Percentiles rank a stretch among this genome's conserved stretches.
Evolutionary conservation across 2,888 invertebrate genomes (phyloP).

Genomic region (Osmoderma eremita): DNA sequence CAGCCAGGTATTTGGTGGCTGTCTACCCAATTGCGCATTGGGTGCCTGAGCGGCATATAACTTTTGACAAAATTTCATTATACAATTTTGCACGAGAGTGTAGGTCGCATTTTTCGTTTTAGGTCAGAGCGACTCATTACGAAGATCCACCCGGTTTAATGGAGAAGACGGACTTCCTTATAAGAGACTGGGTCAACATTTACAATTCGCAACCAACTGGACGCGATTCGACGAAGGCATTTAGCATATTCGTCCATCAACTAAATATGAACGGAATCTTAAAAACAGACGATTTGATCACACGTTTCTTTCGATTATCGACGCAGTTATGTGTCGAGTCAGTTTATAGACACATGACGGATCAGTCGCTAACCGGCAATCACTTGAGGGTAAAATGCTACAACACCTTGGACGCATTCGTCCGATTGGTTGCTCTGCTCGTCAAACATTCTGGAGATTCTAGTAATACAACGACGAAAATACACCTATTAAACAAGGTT

Average conservation of each 20-base stretch:
- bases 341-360: constrained; percentile 74
- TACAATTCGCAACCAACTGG: constrained; percentile 84
- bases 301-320: constrained; percentile 95
- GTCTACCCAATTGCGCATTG: no score
- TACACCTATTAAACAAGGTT: constrained; percentile 95
- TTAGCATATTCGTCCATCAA: constrained; percentile 92
- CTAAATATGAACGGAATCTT: constrained; percentile 97
- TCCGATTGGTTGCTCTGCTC: constrained; percentile 91
- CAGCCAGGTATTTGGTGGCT: no score
- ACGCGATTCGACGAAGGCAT: constrained; percentile 89
- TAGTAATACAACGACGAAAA: constrained; percentile 92
- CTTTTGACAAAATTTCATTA: no score
- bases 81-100: neutral
- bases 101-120: constrained; percentile 3
- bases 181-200: constrained; percentile 95
- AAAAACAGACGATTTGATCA: constrained; percentile 97
- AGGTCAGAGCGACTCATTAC: constrained; percentile 86
- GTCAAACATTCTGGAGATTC: constrained; percentile 94
- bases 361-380: constrained; percentile 42
- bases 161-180: constrained; percentile 93
- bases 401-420: constrained; percentile 94
- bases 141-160: constrained; percentile 94
- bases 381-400: constrained; percentile 88
- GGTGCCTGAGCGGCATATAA: no score
- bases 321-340: constrained; percentile 97